These are phyloP conservation scores for Lasius platythorax DNA, from an alignment of 2,888 invertebrate species.

Conservation along the genomic window DNA sequence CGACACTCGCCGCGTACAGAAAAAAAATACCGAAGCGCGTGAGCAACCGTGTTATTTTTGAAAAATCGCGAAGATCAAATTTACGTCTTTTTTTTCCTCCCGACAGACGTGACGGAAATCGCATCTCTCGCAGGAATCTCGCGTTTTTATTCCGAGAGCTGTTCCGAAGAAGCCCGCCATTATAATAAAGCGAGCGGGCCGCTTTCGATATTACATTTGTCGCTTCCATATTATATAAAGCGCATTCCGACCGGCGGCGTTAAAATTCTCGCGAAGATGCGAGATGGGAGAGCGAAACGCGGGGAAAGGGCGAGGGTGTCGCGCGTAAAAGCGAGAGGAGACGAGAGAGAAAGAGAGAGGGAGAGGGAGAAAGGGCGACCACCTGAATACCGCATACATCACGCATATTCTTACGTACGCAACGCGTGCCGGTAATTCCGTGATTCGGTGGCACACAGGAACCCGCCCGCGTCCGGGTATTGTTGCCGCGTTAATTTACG, in stretches of 20 bases:
- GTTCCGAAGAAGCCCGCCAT: background rate
- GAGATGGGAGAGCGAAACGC: background rate
- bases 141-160: background rate
- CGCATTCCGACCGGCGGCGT: background rate
- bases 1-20: conserved; percentile 33
- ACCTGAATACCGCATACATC: conserved; percentile 83
- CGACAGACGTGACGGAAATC: background rate
- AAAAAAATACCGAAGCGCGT: conserved; percentile 8
- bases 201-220: background rate
- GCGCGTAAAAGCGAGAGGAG: conserved; percentile 35
- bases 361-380: conserved; percentile 35
- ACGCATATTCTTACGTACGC: conserved; percentile 81
- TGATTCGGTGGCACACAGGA: conserved; percentile 68
- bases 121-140: background rate
- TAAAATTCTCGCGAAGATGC: conserved; percentile 23
- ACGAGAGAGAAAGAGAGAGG: conserved; percentile 7
- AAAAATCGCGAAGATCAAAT: background rate
- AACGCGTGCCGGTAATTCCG: conserved; percentile 74
- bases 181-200: background rate
- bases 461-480: conserved; percentile 72
- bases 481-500: conserved; percentile 84
- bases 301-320: conserved; percentile 1
- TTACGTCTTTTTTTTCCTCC: background rate
- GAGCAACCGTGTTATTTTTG: background rate
- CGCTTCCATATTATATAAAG: background rate